phyloP scores from a whole-genome alignment of 1,140 invertebrate genomes.

The Eurosta solidaginis region DNA sequence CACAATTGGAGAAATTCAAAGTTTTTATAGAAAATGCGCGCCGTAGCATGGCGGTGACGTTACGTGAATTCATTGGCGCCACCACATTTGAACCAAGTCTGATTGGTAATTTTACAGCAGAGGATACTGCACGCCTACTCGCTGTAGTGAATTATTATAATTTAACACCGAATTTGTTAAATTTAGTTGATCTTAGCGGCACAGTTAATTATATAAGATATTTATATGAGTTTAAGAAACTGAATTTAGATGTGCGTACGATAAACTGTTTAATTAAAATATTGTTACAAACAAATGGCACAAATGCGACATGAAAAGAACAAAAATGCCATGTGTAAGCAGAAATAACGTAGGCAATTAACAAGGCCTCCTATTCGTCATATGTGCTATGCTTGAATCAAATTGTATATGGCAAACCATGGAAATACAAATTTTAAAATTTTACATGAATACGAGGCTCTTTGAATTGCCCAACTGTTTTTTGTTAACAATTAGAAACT shows the following conservation, averaged over 20 bases:
- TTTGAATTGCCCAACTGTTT: neutral
- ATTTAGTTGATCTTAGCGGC: slow-evolving; percentile 46
- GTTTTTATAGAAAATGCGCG: slow-evolving; percentile 44
- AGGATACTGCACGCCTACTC: slow-evolving; percentile 59
- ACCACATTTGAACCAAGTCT: slow-evolving; percentile 44
- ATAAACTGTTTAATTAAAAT: slow-evolving; percentile 54
- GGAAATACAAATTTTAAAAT: neutral
- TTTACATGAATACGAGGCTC: too few relatives aligned
- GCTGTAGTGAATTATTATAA: slow-evolving; percentile 68
- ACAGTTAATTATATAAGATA: slow-evolving; percentile 54
- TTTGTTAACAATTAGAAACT: neutral
- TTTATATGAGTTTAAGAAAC: slow-evolving; percentile 51
- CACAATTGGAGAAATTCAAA: slow-evolving; percentile 51
- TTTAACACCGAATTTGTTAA: slow-evolving; percentile 61
- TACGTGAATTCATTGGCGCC: slow-evolving; percentile 46
- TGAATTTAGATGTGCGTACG: slow-evolving; percentile 52
- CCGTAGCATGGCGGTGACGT: slow-evolving; percentile 37
- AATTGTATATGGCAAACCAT: too few relatives aligned
- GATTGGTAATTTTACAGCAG: slow-evolving; percentile 42
- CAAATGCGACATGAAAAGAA: neutral
- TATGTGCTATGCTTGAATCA: too few relatives aligned
- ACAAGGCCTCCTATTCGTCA: too few relatives aligned
- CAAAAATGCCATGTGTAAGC: too few relatives aligned
- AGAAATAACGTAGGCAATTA: neutral
- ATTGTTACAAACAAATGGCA: slow-evolving; percentile 44